These are phyloP conservation scores for Umimayanthus kanabou DNA, from an alignment of 92 coral and sea anemone genomes.

Conservation along the genomic window DNA sequence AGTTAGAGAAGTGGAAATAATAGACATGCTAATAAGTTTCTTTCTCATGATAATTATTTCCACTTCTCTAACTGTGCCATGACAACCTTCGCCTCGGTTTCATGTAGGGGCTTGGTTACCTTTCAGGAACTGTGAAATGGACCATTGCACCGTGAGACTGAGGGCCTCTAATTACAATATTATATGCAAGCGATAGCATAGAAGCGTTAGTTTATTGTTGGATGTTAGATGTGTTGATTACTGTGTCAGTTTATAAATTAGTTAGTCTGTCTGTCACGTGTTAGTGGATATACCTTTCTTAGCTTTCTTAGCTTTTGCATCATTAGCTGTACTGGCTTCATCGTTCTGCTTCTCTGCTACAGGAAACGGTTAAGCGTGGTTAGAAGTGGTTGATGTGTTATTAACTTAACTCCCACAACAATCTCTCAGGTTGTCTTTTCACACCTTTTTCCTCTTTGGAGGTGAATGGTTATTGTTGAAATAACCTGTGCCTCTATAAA, in stretches of 20 bases:
- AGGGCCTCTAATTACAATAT: not conserved
- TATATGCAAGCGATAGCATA: not conserved
- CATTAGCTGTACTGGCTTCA: slow-evolving; percentile 23
- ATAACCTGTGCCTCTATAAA: too few species aligned
- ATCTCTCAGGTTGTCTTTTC: too few species aligned
- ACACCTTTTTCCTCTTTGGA: too few species aligned
- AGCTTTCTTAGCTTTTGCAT: slow-evolving; percentile 23
- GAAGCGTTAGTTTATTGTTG: not conserved
- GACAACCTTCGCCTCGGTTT: too few species aligned
- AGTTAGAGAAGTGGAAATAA: too few species aligned
- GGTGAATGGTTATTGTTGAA: too few species aligned
- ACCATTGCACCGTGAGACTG: not conserved
- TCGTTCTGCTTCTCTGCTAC: not conserved
- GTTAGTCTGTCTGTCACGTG: not conserved
- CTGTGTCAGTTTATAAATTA: too few species aligned
- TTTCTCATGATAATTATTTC: too few species aligned
- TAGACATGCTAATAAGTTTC: too few species aligned
- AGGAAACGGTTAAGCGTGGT: not conserved
- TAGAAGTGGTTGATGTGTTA: not conserved
- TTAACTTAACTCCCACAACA: not conserved
- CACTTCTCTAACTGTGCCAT: too few species aligned
- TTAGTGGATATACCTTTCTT: slow-evolving; percentile 14
- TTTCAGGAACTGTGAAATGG: too few species aligned
- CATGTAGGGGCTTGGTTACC: too few species aligned
- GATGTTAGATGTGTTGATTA: not conserved